Percentiles rank a stretch among this genome's conserved stretches.
phyloP scores from a whole-genome alignment of 1,140 invertebrate species.

The Diabrotica undecimpunctata region DNA sequence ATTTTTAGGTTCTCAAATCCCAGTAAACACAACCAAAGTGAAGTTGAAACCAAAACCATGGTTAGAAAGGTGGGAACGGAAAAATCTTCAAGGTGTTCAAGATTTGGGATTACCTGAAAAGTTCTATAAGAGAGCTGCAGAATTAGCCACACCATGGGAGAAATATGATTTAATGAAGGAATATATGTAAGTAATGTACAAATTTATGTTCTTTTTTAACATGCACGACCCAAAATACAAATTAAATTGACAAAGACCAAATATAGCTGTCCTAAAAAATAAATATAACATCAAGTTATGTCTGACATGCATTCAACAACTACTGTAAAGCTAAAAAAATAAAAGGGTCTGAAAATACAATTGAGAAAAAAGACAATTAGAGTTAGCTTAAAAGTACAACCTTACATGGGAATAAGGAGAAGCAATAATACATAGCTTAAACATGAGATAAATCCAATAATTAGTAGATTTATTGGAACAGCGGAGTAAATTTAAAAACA shows the following conservation, averaged over 20 bases:
- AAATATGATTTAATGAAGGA: constrained; percentile 93
- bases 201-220: neutral
- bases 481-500: too few relatives aligned
- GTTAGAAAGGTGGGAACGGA: constrained; percentile 78
- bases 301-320: too few relatives aligned
- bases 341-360: too few relatives aligned
- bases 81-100: constrained; percentile 74
- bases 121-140: constrained; percentile 55
- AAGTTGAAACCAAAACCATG: constrained; percentile 83
- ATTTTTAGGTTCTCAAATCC: constrained; percentile 59
- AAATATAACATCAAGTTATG: neutral
- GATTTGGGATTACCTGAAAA: constrained; percentile 61
- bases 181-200: constrained; percentile 68
- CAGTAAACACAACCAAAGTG: constrained; percentile 82
- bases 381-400: too few relatives aligned
- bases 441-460: too few relatives aligned
- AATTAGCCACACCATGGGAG: constrained; percentile 72
- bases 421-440: too few relatives aligned
- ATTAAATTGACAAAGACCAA: neutral
- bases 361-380: too few relatives aligned
- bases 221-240: neutral
- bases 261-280: constrained; percentile 8
- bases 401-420: too few relatives aligned
- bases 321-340: too few relatives aligned
- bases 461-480: too few relatives aligned